Base-by-base conservation (phyloP, 2,797 vertebrate genomes). In the Acanthurus lineatus region DNA sequence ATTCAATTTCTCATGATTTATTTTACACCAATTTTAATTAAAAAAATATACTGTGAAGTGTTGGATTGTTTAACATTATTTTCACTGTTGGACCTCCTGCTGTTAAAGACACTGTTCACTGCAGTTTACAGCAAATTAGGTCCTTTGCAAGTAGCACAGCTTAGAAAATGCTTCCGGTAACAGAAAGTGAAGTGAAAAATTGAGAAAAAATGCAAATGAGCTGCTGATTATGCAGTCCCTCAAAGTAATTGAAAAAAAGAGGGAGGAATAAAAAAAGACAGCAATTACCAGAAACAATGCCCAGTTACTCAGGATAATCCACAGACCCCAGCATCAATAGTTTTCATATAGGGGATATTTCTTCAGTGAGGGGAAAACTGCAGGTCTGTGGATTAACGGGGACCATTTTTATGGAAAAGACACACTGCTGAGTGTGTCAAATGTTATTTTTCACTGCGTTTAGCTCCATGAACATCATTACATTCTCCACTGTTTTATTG, bases 231-330 rank as follows among this genome's bases (percentile, higher is more conserved):
- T 86, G 84, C 84, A 87, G 63, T 77, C 64, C 59, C 62, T 89
- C 63, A 80, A 68, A 90, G 77, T 85, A 88, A 89, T 82, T 87
- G 57, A 56, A 82, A 82, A 65, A 68, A 28, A 49, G 5, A 60
- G 10, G 62, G 69, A 45, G n/a, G 3, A 5, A 22, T 6, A 52
- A 22, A 15, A 61, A 56, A 71, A 61, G 19, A 71, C 57, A 76
- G 74, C 71, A 91, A 92, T 89, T 89, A 90, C 79, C 59, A 82
- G 70, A 90, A 91, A 88, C 84, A 90, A 91, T 85, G 81, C 47
- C 40, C 25, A 15, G 52, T 82, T 85, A 78, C 66, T 70, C 58
- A 16, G 80, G 76, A 82, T 89, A 85, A 90, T 86, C 75, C 81
- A 78, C 72, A 83, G 76, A 84, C 77, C 69, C 82, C 61, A 28